Percentiles rank a stretch among this genome's conserved stretches.
Evolutionary conservation across 2,888 invertebrate species (phyloP).

Genomic region (Melinaea marsaeus): DNA sequence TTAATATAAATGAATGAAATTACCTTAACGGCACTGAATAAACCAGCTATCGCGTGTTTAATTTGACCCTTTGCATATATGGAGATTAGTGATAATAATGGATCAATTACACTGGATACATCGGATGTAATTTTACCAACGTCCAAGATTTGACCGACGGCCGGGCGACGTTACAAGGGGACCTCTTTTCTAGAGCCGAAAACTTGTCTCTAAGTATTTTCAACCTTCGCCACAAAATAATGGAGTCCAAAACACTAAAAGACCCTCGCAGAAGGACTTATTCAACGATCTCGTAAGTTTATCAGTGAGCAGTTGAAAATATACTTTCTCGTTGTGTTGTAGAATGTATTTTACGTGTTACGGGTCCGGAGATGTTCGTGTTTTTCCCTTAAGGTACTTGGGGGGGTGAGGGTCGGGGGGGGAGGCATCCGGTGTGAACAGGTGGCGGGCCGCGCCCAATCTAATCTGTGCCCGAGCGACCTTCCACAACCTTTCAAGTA

Average conservation of each 20-base stretch:
- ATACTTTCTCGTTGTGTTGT: slow-evolving; percentile 21
- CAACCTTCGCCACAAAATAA: slow-evolving; percentile 10
- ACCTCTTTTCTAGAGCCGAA: slow-evolving; percentile 33
- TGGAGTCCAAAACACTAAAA: slow-evolving; percentile 12
- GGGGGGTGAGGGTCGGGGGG: slow-evolving; percentile 47
- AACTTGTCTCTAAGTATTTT: slow-evolving; percentile 7
- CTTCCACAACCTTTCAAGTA: slow-evolving; percentile 65
- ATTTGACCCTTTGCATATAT: slow-evolving; percentile 40
- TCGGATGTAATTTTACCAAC: slow-evolving; percentile 50
- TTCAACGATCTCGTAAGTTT: slow-evolving; percentile 13
- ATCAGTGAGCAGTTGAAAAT: slow-evolving; percentile 22
- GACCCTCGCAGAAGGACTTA: slow-evolving; percentile 16
- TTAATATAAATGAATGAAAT: slow-evolving; percentile 16
- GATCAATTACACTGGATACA: slow-evolving; percentile 41
- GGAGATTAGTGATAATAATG: slow-evolving; percentile 38
- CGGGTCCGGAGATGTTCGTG: slow-evolving; percentile 28
- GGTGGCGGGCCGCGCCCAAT: slow-evolving; percentile 67
- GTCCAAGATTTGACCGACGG: slow-evolving; percentile 42
- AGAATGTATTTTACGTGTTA: slow-evolving; percentile 33
- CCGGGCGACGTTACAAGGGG: slow-evolving; percentile 43
- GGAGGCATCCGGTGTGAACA: slow-evolving; percentile 71
- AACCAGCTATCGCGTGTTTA: slow-evolving; percentile 42
- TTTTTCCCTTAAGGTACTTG: slow-evolving; percentile 31
- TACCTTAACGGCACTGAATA: slow-evolving; percentile 27
- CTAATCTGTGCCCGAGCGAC: slow-evolving; percentile 66